Evolutionary conservation across 2,888 invertebrate species (phyloP), one percentile per base, ranked within the genome.

Genomic region (Pyralis farinalis): DNA sequence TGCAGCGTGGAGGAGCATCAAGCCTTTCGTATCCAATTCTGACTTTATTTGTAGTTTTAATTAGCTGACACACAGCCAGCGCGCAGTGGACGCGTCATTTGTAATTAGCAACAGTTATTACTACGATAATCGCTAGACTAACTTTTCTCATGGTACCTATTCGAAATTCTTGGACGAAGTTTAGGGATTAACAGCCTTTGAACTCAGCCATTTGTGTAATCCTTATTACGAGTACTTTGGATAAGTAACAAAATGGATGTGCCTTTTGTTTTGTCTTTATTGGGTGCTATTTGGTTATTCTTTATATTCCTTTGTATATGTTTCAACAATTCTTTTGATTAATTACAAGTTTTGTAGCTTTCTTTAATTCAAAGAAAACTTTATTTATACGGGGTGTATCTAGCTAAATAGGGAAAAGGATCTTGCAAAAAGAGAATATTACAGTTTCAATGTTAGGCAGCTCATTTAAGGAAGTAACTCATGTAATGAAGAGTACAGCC

Each of bases 1-100:
- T 90, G 90, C 90, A 90, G 46, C 76, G 90, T n/a, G 90, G 90
- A 7, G 54, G 62, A 21, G 71, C 76, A 1, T 65, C 81, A 11
- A 52, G 63, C 3, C 49, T 63, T 8, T 62, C 77, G 34, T 62
- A 72, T 63, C 78, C 89, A 63, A 61, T 78, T 57, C 65, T 85
- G 49, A 60, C 70, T 40, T 40, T 85, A 37, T 47, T 77, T 42
- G 44, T 58, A 3, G 47, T 59, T 1, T 51, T 70, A 36, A 36
- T 75, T 46, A 89, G 89, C 82, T 90, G 89, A 90, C 88, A 80
- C 32, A 51, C 85, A 57, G 62, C 65, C 42, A 53, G 74, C 84
- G 85, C 80, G 80, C 58, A 53, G 41, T 77, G 68, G 52, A 69
- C 72, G 74, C 82, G 82, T 73, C 51, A 49, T 48, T 10, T 45